Evolutionary conservation across 2,113 vertebrate species (phyloP).

Genomic region (Prionailurus bengalensis): DNA sequence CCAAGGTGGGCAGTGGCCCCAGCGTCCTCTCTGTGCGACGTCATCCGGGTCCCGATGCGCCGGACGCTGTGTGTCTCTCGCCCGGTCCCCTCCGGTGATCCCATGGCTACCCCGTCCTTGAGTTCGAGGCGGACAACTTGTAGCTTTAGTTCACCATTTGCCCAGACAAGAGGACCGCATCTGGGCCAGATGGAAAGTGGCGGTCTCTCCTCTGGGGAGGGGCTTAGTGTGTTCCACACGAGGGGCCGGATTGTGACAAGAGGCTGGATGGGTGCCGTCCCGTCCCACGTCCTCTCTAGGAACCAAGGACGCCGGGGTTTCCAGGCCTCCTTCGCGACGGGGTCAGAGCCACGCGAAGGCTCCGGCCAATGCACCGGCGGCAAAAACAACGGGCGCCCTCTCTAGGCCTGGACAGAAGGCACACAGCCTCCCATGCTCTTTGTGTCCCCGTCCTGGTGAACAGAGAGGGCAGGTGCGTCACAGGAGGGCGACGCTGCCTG

Average conservation of each 20-base stretch:
- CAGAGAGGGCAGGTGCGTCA: accelerated
- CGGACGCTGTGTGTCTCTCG: no score
- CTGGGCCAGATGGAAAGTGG: no score
- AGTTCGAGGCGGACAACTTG: accelerated
- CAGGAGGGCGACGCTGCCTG: accelerated
- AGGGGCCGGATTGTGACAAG: accelerated
- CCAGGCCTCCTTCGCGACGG: accelerated
- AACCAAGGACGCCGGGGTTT: neutral
- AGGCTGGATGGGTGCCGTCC: accelerated
- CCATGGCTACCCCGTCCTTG: no score
- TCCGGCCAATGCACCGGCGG: accelerated
- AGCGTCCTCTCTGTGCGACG: accelerated
- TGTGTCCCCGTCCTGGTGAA: accelerated
- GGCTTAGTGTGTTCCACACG: accelerated
- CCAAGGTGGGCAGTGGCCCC: no score
- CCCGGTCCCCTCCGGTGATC: accelerated
- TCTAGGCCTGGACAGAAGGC: neutral
- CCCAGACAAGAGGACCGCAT: no score
- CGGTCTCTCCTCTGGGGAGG: no score
- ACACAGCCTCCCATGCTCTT: neutral
- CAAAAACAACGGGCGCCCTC: accelerated
- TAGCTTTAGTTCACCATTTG: neutral
- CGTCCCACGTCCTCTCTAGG: accelerated
- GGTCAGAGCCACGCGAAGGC: accelerated
- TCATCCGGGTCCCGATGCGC: accelerated